Evolutionary conservation across 2,113 vertebrate genomes (phyloP).

Genomic region (Smithornis capensis): DNA sequence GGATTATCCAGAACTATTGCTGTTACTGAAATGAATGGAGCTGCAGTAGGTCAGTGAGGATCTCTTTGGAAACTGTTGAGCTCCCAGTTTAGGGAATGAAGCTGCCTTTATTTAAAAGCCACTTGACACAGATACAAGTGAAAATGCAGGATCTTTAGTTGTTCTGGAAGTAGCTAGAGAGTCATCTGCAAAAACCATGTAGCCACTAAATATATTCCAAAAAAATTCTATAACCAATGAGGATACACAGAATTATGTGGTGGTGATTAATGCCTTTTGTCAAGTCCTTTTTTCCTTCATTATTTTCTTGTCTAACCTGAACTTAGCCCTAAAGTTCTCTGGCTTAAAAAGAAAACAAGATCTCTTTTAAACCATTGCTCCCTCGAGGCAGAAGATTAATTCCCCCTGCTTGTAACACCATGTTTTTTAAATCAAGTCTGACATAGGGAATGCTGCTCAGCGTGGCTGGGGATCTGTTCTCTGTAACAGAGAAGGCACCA

Average conservation of each 20-base stretch:
- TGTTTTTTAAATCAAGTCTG: background rate
- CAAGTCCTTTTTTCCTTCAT: background rate
- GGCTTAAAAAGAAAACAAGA: background rate
- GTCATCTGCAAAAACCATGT: background rate
- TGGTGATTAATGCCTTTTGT: background rate
- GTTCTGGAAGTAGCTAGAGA: background rate
- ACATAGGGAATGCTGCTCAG: background rate
- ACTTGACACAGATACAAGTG: background rate
- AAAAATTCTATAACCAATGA: background rate
- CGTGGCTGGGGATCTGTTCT: background rate
- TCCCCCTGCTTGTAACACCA: background rate
- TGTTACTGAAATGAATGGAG: background rate
- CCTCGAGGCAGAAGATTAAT: background rate
- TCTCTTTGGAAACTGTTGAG: background rate
- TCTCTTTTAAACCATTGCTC: background rate
- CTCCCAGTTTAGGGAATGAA: background rate
- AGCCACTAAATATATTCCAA: background rate
- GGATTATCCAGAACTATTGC: background rate
- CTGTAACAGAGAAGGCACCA: rapidly evolving
- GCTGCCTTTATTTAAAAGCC: background rate
- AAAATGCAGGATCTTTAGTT: background rate
- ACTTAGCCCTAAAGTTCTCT: background rate
- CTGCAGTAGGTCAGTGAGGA: background rate
- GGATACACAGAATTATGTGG: background rate
- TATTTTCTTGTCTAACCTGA: background rate